phyloP scores from a whole-genome alignment of 2,888 invertebrate genomes.

The Rugalucina vietnamica region DNA sequence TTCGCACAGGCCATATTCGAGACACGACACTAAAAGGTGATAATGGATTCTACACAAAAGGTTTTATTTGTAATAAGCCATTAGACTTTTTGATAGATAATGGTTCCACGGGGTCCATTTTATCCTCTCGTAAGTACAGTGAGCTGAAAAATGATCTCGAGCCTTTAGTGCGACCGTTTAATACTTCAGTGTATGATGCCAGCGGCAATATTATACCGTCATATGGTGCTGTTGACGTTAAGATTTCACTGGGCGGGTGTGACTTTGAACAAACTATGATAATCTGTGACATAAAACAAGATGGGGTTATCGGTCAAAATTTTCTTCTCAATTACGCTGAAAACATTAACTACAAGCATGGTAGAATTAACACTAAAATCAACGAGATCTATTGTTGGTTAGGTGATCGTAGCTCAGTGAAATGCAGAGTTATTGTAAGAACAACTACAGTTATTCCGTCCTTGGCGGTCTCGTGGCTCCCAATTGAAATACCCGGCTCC shows the following conservation, averaged over 20 bases:
- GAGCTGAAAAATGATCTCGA: background rate
- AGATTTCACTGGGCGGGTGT: background rate
- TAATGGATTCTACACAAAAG: slow-evolving; percentile 39
- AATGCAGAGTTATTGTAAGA: slow-evolving; percentile 29
- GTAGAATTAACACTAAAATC: slow-evolving; percentile 9
- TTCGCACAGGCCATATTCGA: background rate
- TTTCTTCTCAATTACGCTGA: slow-evolving; percentile 33
- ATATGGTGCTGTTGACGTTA: slow-evolving; percentile 11
- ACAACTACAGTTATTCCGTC: slow-evolving; percentile 13
- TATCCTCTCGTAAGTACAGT: slow-evolving; percentile 15
- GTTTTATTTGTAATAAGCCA: background rate
- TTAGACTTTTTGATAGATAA: slow-evolving; percentile 30
- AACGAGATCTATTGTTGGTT: slow-evolving; percentile 30
- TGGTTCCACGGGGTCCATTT: slow-evolving; percentile 30
- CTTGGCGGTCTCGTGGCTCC: background rate
- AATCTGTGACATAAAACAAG: slow-evolving; percentile 37
- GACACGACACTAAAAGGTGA: slow-evolving; percentile 11
- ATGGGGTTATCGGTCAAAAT: slow-evolving; percentile 46
- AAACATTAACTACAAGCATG: slow-evolving; percentile 28
- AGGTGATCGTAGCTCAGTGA: background rate
- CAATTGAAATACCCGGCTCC: background rate
- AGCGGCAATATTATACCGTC: slow-evolving; percentile 30
- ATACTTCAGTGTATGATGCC: slow-evolving; percentile 19
- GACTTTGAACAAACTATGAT: slow-evolving; percentile 6
- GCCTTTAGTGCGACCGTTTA: background rate